These are phyloP conservation scores for Drosophila trapezifrons DNA, from an alignment of 1,140 invertebrate species.

Conservation along the genomic window DNA sequence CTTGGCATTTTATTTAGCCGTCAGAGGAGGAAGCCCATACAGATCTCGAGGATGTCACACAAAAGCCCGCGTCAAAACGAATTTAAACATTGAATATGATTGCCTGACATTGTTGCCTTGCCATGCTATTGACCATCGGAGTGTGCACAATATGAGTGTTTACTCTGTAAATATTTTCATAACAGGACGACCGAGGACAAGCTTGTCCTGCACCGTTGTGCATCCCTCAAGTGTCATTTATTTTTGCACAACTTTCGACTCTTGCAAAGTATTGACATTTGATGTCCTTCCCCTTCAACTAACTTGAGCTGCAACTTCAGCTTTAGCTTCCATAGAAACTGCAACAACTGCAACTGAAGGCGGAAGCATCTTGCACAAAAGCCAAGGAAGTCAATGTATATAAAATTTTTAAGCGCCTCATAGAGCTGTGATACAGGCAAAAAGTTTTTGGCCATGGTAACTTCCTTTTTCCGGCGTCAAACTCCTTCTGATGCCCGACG, in stretches of 20 bases:
- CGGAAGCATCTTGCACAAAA: conserved; percentile 64
- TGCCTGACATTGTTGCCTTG: conserved; percentile 10
- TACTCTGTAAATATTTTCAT: conserved; percentile 45
- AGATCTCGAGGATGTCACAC: conserved; percentile 19
- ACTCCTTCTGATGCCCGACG: conserved; percentile 54
- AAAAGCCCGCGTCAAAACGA: conserved; percentile 25
- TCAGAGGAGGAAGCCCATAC: conserved; percentile 10
- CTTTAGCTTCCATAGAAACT: conserved; percentile 14
- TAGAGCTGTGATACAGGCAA: conserved; percentile 53
- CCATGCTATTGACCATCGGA: conserved; percentile 1
- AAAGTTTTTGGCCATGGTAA: conserved; percentile 78
- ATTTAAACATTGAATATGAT: conserved; percentile 23
- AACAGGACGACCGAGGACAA: conserved; percentile 26
- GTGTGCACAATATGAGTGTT: conserved; percentile 7
- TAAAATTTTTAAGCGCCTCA: conserved; percentile 79
- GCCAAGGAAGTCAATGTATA: conserved; percentile 77
- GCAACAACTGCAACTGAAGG: conserved; percentile 38
- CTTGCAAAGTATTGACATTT: conserved; percentile 73
- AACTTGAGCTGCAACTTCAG: conserved; percentile 21
- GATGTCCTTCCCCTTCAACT: conserved; percentile 49
- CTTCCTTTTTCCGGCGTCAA: conserved; percentile 75
- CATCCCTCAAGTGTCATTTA: conserved; percentile 72
- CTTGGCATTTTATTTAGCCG: conserved; percentile 52
- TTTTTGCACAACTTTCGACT: conserved; percentile 73
- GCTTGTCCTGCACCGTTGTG: conserved; percentile 3